Percentiles rank a stretch among this genome's conserved stretches.
Evolutionary conservation across 2,797 vertebrate genomes (phyloP).

Genomic region (Babyrousa celebensis): DNA sequence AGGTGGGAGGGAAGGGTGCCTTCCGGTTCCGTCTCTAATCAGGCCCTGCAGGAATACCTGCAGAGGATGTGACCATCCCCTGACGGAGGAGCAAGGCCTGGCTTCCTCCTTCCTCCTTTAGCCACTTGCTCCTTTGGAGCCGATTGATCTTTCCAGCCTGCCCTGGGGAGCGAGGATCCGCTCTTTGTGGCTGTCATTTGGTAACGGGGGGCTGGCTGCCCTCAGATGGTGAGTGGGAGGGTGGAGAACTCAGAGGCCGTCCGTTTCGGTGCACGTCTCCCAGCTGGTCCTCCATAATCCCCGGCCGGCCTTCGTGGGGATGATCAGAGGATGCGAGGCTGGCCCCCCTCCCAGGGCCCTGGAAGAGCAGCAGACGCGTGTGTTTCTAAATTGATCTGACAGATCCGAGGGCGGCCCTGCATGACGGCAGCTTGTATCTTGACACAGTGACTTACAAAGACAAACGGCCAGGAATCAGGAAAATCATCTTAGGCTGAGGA

Average conservation of each 20-base stretch:
- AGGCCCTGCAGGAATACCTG: background rate
- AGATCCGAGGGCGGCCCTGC: background rate
- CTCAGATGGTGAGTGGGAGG: background rate
- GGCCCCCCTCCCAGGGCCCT: fast-evolving
- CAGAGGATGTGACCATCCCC: background rate
- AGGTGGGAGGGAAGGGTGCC: background rate
- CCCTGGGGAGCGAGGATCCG: background rate
- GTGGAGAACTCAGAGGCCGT: background rate
- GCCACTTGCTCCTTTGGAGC: conserved; percentile 3
- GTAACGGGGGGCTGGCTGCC: background rate
- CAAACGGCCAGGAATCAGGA: background rate
- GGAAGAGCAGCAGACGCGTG: background rate
- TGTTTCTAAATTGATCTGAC: background rate
- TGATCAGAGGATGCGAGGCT: background rate
- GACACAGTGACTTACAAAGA: conserved; percentile 60
- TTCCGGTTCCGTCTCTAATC: background rate
- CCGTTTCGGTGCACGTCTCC: background rate
- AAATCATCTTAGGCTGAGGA: conserved; percentile 41
- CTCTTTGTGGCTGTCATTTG: conserved; percentile 48
- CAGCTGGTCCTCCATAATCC: background rate
- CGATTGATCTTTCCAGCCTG: background rate
- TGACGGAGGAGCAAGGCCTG: background rate
- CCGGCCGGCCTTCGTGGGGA: background rate
- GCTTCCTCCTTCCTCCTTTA: background rate
- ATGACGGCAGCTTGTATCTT: background rate